Evolutionary conservation across 2,797 vertebrate genomes (phyloP), one percentile per base, ranked within the genome.

Genomic region (Notamacropus eugenii): DNA sequence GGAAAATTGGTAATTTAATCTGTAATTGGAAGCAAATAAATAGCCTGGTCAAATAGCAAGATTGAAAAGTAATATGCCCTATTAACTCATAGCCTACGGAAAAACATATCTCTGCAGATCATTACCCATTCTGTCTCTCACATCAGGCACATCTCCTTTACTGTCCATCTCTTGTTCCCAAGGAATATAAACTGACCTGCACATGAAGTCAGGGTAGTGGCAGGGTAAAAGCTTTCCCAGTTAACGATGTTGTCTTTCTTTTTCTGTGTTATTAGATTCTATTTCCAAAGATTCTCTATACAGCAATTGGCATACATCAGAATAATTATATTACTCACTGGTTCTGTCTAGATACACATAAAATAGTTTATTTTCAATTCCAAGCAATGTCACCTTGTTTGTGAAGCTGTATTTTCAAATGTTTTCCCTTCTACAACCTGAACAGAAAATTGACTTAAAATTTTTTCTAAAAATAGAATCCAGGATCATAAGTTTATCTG

Each of bases 401-500:
- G 90, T 91, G 50, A n/a, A 74, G 54, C 59, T 95, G 95, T 34
- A 59, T 0, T 93, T 82, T 94, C 2, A 54, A 92, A 19, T 40
- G 14, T 52, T 46, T 92, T 96, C 46, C 52, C 95, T 94, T 93
- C 67, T 58, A 92, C 3, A 91, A 46, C 92, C 87, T 87, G 46
- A n/a, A 94, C 92, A 96, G 87, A 10, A 94, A 50, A 40, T 11
- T 0, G 31, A 91, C n/a, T 34, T 95, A 90, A 55, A 94, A 90
- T 94, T 97, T 91, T 55, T 94, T 54, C 40, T 91, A 90, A 58
- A 55, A 93, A 97, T 92, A 92, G 74, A 94, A 97, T 74, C 96
- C 12, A 95, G 27, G 93, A 90, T 93, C 59, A 31, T 96, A 94
- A 28, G 52, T 29, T 57, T 74, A 93, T 29, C 46, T 74, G 82